Percentiles rank a stretch among this genome's conserved stretches.
Evolutionary conservation across 2,797 vertebrate genomes (phyloP).

Genomic region (Poeciliopsis paucimaculata): DNA sequence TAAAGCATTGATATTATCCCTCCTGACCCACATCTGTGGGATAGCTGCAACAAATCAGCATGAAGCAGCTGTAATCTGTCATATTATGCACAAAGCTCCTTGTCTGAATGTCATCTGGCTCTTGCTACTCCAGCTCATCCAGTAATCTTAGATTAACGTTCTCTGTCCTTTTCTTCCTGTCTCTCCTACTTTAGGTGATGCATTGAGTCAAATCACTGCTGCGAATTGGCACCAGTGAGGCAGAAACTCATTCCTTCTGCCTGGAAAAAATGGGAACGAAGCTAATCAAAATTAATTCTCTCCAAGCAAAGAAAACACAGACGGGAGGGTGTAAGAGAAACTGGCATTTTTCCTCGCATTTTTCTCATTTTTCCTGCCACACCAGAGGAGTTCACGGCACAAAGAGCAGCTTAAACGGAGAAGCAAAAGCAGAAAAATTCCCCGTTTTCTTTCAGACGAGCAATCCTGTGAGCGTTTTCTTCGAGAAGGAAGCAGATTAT

Average conservation of each 20-base stretch:
- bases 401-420: neutral
- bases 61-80: constrained; percentile 59
- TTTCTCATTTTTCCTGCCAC: constrained; percentile 13
- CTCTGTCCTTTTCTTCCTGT: constrained; percentile 54
- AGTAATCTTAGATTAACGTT: constrained; percentile 57
- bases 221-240: constrained; percentile 53
- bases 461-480: constrained; percentile 13
- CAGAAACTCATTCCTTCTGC: constrained; percentile 47
- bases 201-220: constrained; percentile 49
- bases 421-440: constrained; percentile 2
- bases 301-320: constrained; percentile 57
- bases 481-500: constrained; percentile 38
- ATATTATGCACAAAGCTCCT: constrained; percentile 40
- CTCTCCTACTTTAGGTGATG: constrained; percentile 36
- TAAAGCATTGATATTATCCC: constrained; percentile 52
- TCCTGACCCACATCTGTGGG: constrained; percentile 57
- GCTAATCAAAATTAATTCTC: constrained; percentile 65
- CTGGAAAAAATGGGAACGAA: constrained; percentile 47
- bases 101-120: constrained; percentile 57
- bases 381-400: constrained; percentile 24
- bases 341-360: constrained; percentile 56
- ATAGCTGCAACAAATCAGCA: constrained; percentile 59
- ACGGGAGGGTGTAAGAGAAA: constrained; percentile 49
- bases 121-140: constrained; percentile 60
- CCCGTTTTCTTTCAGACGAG: constrained; percentile 15